A percentile compares a stretch with the other conserved stretches of the same genome.
phyloP scores from a whole-genome alignment of 2,888 invertebrate genomes.

The Cabera pusaria region DNA sequence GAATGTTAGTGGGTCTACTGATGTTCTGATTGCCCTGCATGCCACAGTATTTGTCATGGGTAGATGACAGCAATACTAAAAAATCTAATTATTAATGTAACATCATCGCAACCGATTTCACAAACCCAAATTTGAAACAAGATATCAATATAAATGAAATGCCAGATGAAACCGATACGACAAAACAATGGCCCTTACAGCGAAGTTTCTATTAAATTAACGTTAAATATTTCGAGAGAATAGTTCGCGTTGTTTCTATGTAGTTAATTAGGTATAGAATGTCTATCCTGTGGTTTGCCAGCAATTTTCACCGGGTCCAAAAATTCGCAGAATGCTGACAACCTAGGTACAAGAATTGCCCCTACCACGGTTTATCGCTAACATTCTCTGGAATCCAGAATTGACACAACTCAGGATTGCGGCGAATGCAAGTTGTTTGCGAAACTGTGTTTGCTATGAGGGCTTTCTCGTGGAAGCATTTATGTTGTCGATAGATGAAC shows the following conservation, averaged over 20 bases:
- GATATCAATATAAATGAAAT: slow-evolving; percentile 28
- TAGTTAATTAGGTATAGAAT: slow-evolving; percentile 36
- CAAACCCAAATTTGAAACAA: slow-evolving; percentile 13
- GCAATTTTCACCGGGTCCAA: slow-evolving; percentile 26
- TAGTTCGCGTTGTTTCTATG: slow-evolving; percentile 25
- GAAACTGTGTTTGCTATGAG: slow-evolving; percentile 22
- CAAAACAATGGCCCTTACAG: slow-evolving; percentile 20
- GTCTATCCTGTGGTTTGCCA: slow-evolving; percentile 27
- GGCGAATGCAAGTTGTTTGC: no score
- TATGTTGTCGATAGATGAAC: no score
- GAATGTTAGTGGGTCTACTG: no score
- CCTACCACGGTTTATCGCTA: slow-evolving; percentile 29
- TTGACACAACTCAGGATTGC: no score
- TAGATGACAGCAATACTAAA: no score
- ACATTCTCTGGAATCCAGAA: slow-evolving; percentile 28
- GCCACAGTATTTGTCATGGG: no score
- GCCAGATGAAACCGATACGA: slow-evolving; percentile 27
- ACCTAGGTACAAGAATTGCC: slow-evolving; percentile 23
- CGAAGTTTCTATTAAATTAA: slow-evolving; percentile 27
- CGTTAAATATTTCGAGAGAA: slow-evolving; percentile 23
- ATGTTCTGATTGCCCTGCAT: no score
- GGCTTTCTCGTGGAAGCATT: slow-evolving; percentile 28
- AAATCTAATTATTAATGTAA: background rate
- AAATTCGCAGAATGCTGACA: slow-evolving; percentile 32
- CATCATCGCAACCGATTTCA: slow-evolving; percentile 5